Evolutionary conservation across 2,797 vertebrate genomes (phyloP).

Genomic region (Myoxocephalus aenaeus): DNA sequence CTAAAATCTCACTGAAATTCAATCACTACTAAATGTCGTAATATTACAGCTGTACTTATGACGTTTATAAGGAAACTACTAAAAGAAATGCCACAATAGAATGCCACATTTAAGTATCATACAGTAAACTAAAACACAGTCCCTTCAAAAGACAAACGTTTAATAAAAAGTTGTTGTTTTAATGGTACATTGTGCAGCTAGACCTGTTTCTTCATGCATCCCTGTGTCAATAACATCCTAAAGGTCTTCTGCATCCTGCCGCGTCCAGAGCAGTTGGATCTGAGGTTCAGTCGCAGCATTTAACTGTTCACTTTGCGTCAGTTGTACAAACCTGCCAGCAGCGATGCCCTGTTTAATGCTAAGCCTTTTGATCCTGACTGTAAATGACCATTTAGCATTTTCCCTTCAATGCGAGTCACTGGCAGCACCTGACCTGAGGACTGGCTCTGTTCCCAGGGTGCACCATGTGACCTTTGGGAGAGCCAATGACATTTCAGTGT

Average conservation of each 20-base stretch:
- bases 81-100: not conserved
- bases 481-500: constrained; percentile 60
- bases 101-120: not conserved
- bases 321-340: not conserved
- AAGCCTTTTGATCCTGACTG: constrained; percentile 41
- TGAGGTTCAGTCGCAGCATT: not conserved
- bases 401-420: constrained; percentile 11
- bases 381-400: constrained; percentile 57
- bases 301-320: not conserved
- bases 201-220: not conserved
- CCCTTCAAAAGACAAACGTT: not conserved
- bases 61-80: not conserved
- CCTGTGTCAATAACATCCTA: not conserved
- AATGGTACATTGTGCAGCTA: not conserved
- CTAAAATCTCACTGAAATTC: not conserved
- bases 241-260: constrained; percentile 4
- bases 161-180: fast-evolving
- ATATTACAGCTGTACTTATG: not conserved
- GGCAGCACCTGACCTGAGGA: constrained; percentile 30
- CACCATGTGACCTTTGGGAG: constrained; percentile 43
- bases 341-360: constrained; percentile 21
- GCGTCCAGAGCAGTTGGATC: not conserved
- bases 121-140: not conserved
- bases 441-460: constrained; percentile 3
- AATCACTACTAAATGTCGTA: not conserved